Evolutionary conservation across 2,113 vertebrate genomes (phyloP), one percentile per base, ranked within the genome.

Genomic region (Anguilla rostrata): DNA sequence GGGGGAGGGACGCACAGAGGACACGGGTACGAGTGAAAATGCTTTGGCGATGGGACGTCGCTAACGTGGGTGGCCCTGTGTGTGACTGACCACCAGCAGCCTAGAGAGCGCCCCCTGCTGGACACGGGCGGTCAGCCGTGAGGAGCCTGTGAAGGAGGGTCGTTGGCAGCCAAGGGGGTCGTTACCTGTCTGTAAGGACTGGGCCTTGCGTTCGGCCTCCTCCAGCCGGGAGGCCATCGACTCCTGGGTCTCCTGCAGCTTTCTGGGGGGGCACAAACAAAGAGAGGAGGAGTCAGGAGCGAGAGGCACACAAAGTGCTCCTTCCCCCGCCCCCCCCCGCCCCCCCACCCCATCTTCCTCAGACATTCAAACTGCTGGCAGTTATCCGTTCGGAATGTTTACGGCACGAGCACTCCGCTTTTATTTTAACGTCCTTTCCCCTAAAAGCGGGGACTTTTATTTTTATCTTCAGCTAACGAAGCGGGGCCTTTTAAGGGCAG

Each of bases 111-210:
- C 12, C 49, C 49, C 49, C 49, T 53, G 49, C 49, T 14, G 49
- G 49, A 53, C 49, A 14, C 9, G 49, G 49, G 11, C 49, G 49
- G 18, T 60, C 12, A 15, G 12, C 11, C 57, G 15, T 15, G 14
- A n/a, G 20, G 39, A 3, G 12, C 15, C 20, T 9, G 22, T n/a
- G 39, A 2, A 43, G 15, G 41, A 0, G 15, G 9, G 80, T 5
- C 5, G 20, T 14, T 34, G 66, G 16, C 22, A n/a, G n/a, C n/a
- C n/a, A n/a, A 18, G 15, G 60, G 43, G 29, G 57, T 82, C 5
- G 81, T 39, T 93, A 97, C 97, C 97, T 96, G 96, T 95, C 92
- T 97, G 96, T 91, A 97, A 91, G 88, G 94, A 93, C 86, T 96
- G 96, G 86, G 96, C 95, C 91, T 96, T 97, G 90, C 94, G 93